phyloP scores from a whole-genome alignment of 92 coral and sea anemone genomes.

The Phymanthus crucifer region DNA sequence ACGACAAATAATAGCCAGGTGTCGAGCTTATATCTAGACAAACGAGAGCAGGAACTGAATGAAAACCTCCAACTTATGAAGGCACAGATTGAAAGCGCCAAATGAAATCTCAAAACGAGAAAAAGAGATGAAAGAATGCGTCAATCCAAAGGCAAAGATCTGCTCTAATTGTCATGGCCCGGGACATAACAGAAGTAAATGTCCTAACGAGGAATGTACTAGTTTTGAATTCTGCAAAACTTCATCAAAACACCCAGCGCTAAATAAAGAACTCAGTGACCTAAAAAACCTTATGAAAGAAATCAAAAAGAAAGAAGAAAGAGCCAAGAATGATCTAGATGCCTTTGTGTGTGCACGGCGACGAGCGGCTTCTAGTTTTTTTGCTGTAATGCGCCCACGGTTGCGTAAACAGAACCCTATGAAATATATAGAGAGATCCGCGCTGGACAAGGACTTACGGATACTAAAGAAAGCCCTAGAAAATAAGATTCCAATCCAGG shows the following conservation, averaged over 20 bases:
- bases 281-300: slow-evolving; percentile 24
- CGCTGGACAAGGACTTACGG: slow-evolving; percentile 46
- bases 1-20: background rate
- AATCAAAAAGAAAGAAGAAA: slow-evolving; percentile 28
- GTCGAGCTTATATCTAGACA: background rate
- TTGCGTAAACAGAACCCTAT: slow-evolving; percentile 41
- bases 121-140: slow-evolving; percentile 18
- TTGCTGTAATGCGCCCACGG: slow-evolving; percentile 42
- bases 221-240: slow-evolving; percentile 26
- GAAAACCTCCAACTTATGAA: slow-evolving; percentile 32
- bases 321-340: slow-evolving; percentile 23
- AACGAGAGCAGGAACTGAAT: slow-evolving; percentile 8
- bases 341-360: slow-evolving; percentile 26
- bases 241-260: slow-evolving; percentile 11
- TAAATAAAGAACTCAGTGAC: slow-evolving; percentile 28
- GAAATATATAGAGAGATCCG: slow-evolving; percentile 31
- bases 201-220: slow-evolving; percentile 11
- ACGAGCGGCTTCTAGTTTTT: slow-evolving; percentile 46
- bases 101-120: slow-evolving; percentile 12
- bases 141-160: slow-evolving; percentile 6
- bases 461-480: slow-evolving; percentile 27
- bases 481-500: slow-evolving; percentile 30
- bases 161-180: slow-evolving; percentile 38
- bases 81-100: slow-evolving; percentile 34
- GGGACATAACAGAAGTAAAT: slow-evolving; percentile 40